Percentiles rank a stretch among this genome's conserved stretches.
These are phyloP conservation scores for Proctacanthus coquilletti DNA, from an alignment of 1,140 invertebrate species.

Conservation along the genomic window DNA sequence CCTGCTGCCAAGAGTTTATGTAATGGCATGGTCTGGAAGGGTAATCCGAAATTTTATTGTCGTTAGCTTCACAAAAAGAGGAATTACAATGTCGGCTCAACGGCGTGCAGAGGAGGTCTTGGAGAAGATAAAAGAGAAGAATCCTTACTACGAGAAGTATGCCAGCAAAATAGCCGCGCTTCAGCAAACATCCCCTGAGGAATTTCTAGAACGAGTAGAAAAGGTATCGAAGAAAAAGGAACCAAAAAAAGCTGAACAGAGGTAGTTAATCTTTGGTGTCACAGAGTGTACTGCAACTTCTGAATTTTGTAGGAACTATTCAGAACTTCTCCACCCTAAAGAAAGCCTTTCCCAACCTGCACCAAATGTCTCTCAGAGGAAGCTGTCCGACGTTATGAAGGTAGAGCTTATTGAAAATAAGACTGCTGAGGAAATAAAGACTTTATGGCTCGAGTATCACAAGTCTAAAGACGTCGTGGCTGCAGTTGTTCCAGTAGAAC, in stretches of 20 bases:
- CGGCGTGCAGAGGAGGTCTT: slow-evolving; percentile 21
- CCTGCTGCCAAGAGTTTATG: no score
- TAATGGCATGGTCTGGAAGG: not conserved
- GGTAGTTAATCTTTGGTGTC: no score
- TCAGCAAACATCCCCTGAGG: slow-evolving; percentile 57
- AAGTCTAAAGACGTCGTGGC: slow-evolving; percentile 57
- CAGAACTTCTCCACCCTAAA: slow-evolving; percentile 37
- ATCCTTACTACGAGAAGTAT: slow-evolving; percentile 74
- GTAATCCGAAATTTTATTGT: not conserved
- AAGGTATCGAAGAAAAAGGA: slow-evolving; percentile 34
- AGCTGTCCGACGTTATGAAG: slow-evolving; percentile 62
- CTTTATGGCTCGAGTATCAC: slow-evolving; percentile 71
- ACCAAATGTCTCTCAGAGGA: slow-evolving; percentile 32
- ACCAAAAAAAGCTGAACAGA: slow-evolving; percentile 16
- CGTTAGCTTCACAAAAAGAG: not conserved
- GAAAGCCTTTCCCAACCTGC: slow-evolving; percentile 18
- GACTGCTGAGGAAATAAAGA: slow-evolving; percentile 51
- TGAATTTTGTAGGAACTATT: slow-evolving; percentile 19
- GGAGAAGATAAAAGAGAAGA: slow-evolving; percentile 32
- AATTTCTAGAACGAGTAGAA: slow-evolving; percentile 53
- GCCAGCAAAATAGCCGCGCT: slow-evolving; percentile 55
- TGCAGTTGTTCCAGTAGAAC: slow-evolving; percentile 44
- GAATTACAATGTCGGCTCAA: slow-evolving; percentile 18
- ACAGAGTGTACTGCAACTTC: no score
- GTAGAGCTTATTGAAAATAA: slow-evolving; percentile 59